Conservation (phyloP, 2,797 vertebrate species). For the Morus bassanus region DNA sequence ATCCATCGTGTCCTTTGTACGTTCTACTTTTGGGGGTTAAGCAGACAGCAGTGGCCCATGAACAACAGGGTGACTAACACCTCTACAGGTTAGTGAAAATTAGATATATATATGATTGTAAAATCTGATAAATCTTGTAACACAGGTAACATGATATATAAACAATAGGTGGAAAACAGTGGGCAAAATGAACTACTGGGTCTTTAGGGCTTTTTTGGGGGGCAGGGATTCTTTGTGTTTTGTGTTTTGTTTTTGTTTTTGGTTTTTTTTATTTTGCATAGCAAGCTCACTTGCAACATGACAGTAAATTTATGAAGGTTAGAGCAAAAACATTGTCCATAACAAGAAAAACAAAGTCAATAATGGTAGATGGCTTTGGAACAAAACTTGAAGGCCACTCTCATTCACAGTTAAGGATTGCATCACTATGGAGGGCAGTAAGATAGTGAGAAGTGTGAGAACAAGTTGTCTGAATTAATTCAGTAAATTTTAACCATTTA, state of each 20-base stretch:
- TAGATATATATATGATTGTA: background rate
- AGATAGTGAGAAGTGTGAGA: background rate
- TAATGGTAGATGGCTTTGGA: background rate
- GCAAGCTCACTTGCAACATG: background rate
- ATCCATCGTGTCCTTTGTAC: background rate
- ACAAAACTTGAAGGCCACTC: background rate
- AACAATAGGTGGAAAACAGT: background rate
- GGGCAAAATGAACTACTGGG: accelerated
- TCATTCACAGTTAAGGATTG: background rate
- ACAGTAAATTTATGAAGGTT: background rate
- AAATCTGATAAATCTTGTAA: background rate
- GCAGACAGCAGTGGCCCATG: background rate
- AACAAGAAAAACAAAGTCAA: background rate
- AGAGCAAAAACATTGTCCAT: background rate
- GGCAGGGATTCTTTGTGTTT: background rate
- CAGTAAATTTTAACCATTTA: background rate
- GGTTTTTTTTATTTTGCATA: background rate
- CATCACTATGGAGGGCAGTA: background rate
- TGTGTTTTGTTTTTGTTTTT: accelerated
- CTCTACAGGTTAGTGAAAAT: background rate
- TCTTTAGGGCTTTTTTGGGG: accelerated
- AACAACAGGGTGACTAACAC: background rate
- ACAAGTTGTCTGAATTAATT: background rate
- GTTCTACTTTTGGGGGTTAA: background rate
- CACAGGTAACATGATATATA: background rate